phyloP scores from a whole-genome alignment of 2,888 invertebrate species.

The Blera fallax region DNA sequence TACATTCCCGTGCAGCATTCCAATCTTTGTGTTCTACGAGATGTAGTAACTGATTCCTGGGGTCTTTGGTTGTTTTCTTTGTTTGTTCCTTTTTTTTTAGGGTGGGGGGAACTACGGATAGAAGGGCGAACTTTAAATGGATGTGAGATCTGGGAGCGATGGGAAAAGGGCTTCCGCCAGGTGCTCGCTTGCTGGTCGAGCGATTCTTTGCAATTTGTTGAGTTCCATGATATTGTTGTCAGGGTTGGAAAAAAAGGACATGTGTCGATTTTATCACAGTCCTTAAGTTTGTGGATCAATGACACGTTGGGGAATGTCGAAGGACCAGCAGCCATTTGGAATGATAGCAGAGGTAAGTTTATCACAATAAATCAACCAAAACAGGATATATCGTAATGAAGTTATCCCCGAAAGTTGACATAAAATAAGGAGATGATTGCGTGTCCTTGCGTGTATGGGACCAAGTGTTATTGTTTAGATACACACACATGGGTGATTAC shows the following conservation, averaged over 20 bases:
- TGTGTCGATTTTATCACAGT: slow-evolving; percentile 67
- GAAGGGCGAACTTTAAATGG: slow-evolving; percentile 55
- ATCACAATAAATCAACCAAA: slow-evolving; percentile 55
- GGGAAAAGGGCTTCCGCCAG: slow-evolving; percentile 52
- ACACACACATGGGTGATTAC: slow-evolving; percentile 1
- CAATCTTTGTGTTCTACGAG: slow-evolving; percentile 50
- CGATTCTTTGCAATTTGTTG: slow-evolving; percentile 67
- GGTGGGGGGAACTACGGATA: background rate
- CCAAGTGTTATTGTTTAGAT: slow-evolving; percentile 11
- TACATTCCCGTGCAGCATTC: slow-evolving; percentile 47
- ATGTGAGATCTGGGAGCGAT: slow-evolving; percentile 36
- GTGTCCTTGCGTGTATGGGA: slow-evolving; percentile 16
- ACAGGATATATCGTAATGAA: slow-evolving; percentile 47
- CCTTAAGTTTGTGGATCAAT: slow-evolving; percentile 62
- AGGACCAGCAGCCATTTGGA: slow-evolving; percentile 18
- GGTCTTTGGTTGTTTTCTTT: slow-evolving; percentile 28
- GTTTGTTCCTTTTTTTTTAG: background rate
- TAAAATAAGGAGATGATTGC: slow-evolving; percentile 33
- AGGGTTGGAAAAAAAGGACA: slow-evolving; percentile 18
- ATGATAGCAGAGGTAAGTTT: slow-evolving; percentile 43
- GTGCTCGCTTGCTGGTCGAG: slow-evolving; percentile 65
- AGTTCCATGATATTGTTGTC: slow-evolving; percentile 51
- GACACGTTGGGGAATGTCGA: slow-evolving; percentile 39
- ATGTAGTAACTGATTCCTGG: slow-evolving; percentile 62
- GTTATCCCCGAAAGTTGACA: slow-evolving; percentile 54